Evolutionary conservation across 1,140 invertebrate genomes (phyloP).

Genomic region (Drosophila lini): DNA sequence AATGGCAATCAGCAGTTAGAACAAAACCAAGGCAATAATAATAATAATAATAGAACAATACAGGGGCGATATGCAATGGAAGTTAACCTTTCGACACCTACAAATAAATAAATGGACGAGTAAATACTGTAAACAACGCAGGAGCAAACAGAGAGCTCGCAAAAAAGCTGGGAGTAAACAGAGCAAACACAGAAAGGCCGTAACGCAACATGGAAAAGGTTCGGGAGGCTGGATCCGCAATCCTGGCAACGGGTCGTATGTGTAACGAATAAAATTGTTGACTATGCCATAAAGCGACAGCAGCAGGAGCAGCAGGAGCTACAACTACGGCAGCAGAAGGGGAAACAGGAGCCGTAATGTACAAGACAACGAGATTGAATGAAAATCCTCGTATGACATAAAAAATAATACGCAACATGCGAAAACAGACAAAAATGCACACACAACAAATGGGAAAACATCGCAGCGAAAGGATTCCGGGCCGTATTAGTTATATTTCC

Average conservation of each 20-base stretch:
- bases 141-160: constrained; percentile 39
- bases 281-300: constrained; percentile 61
- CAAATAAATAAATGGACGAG: constrained; percentile 72
- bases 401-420: constrained; percentile 67
- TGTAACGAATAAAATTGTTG: constrained; percentile 72
- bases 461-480: constrained; percentile 60
- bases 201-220: constrained; percentile 44
- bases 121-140: constrained; percentile 63
- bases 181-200: constrained; percentile 27
- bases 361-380: constrained; percentile 70
- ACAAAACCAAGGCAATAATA: constrained; percentile 58
- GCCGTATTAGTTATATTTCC: constrained; percentile 70
- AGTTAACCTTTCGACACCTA: constrained; percentile 72
- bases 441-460: constrained; percentile 50
- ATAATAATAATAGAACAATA: constrained; percentile 37
- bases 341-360: constrained; percentile 31
- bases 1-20: constrained; percentile 69
- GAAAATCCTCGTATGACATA: constrained; percentile 67
- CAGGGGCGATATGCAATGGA: constrained; percentile 33
- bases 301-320: constrained; percentile 10
- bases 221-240: constrained; percentile 25
- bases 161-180: constrained; percentile 10
- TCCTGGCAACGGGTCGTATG: constrained; percentile 50
- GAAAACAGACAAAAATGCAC: constrained; percentile 48
- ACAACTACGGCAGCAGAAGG: constrained; percentile 2